Conservation (phyloP, 1,140 invertebrate genomes). For the Sesamia nonagrioides region DNA sequence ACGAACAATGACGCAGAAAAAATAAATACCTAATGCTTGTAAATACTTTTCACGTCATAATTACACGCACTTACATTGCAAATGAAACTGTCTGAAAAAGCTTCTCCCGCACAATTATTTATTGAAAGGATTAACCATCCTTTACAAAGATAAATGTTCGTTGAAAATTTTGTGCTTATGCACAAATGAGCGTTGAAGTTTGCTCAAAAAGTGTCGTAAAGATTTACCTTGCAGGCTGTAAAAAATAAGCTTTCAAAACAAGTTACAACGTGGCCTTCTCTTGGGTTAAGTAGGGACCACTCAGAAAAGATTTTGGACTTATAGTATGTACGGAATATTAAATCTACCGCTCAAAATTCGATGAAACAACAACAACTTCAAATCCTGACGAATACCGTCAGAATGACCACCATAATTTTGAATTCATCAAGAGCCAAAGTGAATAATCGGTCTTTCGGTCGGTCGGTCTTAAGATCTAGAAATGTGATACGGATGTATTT, state of each 20-base stretch:
- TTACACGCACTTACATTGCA: neutral
- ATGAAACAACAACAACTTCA: slow-evolving; percentile 23
- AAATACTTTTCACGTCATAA: no score
- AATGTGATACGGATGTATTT: slow-evolving; percentile 24
- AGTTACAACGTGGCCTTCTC: neutral
- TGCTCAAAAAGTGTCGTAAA: slow-evolving; percentile 42
- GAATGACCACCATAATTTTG: slow-evolving; percentile 10
- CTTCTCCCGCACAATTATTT: slow-evolving; percentile 28
- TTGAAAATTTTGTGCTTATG: slow-evolving; percentile 42
- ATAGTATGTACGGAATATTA: neutral
- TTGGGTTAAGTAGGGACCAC: neutral
- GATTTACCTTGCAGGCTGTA: slow-evolving; percentile 25
- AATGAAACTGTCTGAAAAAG: neutral
- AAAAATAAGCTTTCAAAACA: slow-evolving; percentile 28
- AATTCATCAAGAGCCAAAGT: slow-evolving; percentile 12
- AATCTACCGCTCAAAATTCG: neutral
- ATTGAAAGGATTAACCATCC: slow-evolving; percentile 4
- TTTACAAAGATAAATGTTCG: slow-evolving; percentile 46
- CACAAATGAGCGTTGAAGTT: slow-evolving; percentile 38
- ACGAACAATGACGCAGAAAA: no score
- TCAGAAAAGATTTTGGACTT: slow-evolving; percentile 2
- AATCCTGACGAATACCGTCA: slow-evolving; percentile 22
- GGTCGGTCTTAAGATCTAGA: no score
- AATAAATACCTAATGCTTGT: no score
- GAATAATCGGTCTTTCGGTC: no score